A percentile compares a stretch with the other conserved stretches of the same genome.
These are phyloP conservation scores for Hippocampus guttulatus DNA, from an alignment of 2,113 vertebrate genomes.

Conservation along the genomic window DNA sequence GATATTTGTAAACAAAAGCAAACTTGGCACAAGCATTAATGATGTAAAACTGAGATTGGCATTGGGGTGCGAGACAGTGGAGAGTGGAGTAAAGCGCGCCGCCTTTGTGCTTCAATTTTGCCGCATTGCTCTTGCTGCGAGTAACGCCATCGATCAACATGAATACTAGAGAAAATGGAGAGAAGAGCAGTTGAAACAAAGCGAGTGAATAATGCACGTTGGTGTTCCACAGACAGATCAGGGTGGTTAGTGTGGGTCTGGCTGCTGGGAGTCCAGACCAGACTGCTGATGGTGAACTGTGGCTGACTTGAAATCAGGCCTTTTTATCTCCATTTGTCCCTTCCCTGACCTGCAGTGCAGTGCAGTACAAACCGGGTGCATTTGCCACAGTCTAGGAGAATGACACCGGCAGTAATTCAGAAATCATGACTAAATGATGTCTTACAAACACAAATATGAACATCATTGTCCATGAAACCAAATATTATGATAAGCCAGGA, in stretches of 20 bases:
- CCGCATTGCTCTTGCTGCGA: conserved; percentile 1
- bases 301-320: conserved; percentile 14
- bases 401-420: not conserved
- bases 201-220: conserved; percentile 9
- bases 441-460: not conserved
- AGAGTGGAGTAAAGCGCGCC: not conserved
- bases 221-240: conserved; percentile 23
- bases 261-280: conserved; percentile 28
- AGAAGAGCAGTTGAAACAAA: conserved; percentile 25
- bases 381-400: conserved; percentile 36
- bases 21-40: conserved; percentile 48
- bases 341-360: not conserved
- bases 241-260: conserved; percentile 24
- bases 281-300: conserved; percentile 27
- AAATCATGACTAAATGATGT: not conserved
- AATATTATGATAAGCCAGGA: not conserved
- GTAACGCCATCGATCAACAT: conserved; percentile 20
- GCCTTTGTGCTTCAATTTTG: conserved; percentile 6
- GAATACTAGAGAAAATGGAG: conserved; percentile 34
- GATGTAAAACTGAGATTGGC: conserved; percentile 22
- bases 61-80: not conserved
- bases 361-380: conserved; percentile 27
- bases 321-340: conserved; percentile 18
- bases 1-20: conserved; percentile 46
- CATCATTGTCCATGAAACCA: not conserved